Conservation (phyloP, 2,797 vertebrate genomes). For the Allobates femoralis region DNA sequence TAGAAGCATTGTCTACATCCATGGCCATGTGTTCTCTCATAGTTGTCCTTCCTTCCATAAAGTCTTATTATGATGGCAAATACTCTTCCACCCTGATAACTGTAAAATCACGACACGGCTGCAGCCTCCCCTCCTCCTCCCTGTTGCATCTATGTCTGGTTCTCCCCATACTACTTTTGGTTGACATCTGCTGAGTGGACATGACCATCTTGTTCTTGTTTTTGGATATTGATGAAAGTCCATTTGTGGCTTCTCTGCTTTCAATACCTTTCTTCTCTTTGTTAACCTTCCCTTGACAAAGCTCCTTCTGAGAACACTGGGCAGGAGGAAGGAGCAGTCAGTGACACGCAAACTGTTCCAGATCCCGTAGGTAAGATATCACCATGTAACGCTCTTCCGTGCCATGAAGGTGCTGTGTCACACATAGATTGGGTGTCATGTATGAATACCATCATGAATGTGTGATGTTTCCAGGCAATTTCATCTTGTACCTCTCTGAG, state of each 20-base stretch:
- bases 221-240: conserved; percentile 13
- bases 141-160: not conserved
- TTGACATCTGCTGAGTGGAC: not conserved
- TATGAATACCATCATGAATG: not conserved
- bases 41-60: not conserved
- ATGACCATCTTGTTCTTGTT: not conserved
- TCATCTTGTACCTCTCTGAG: not conserved
- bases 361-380: conserved; percentile 36
- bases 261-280: conserved; percentile 24
- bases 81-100: not conserved
- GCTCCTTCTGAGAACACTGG: conserved; percentile 5
- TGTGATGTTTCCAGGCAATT: not conserved
- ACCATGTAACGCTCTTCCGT: not conserved
- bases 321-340: conserved; percentile 33
- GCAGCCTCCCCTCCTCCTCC: not conserved
- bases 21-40: not conserved
- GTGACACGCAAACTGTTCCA: conserved; percentile 18
- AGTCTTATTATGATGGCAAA: not conserved
- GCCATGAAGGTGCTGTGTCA: not conserved
- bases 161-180: not conserved
- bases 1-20: not conserved
- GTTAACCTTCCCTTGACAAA: conserved; percentile 26
- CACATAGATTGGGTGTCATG: not conserved
- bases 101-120: not conserved
- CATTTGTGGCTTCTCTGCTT: conserved; percentile 25